A percentile compares a stretch with the other conserved stretches of the same genome.
Evolutionary conservation across 2,113 vertebrate genomes (phyloP).

Genomic region (Diadophis punctatus): DNA sequence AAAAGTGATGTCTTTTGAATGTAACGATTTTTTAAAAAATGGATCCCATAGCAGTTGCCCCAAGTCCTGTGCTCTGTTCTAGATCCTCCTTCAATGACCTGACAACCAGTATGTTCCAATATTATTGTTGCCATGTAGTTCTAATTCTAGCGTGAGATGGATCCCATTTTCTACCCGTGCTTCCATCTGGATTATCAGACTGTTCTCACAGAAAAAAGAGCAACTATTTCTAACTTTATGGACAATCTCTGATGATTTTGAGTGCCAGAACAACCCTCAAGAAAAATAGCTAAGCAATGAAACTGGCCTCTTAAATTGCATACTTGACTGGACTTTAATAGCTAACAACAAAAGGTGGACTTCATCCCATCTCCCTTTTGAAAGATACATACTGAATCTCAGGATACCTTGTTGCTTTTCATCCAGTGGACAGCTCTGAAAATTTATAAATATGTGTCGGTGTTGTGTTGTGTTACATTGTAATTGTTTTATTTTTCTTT

Average conservation of each 20-base stretch:
- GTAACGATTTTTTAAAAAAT: background rate
- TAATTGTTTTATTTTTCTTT: constrained; percentile 54
- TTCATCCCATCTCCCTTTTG: constrained; percentile 53
- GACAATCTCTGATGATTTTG: constrained; percentile 62
- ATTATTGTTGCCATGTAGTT: constrained; percentile 64
- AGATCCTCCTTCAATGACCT: constrained; percentile 50
- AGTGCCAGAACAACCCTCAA: constrained; percentile 64
- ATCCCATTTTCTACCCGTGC: constrained; percentile 55
- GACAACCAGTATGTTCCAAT: constrained; percentile 54
- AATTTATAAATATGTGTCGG: constrained; percentile 62
- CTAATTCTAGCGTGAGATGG: constrained; percentile 66
- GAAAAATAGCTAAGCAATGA: constrained; percentile 66
- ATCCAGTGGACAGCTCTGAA: constrained; percentile 58
- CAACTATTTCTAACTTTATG: constrained; percentile 63
- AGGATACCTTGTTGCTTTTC: constrained; percentile 63
- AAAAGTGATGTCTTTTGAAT: background rate
- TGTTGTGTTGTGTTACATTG: constrained; percentile 54
- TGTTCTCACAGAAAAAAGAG: constrained; percentile 58
- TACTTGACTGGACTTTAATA: constrained; percentile 52
- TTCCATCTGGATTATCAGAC: constrained; percentile 66
- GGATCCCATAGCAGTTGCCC: constrained; percentile 34
- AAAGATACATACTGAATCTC: constrained; percentile 62
- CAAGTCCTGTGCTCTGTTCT: constrained; percentile 63
- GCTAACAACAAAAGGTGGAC: constrained; percentile 55
- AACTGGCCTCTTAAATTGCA: constrained; percentile 3